These are phyloP conservation scores for Calcarius lapponicus DNA, from an alignment of 2,797 vertebrate genomes.

Conservation along the genomic window DNA sequence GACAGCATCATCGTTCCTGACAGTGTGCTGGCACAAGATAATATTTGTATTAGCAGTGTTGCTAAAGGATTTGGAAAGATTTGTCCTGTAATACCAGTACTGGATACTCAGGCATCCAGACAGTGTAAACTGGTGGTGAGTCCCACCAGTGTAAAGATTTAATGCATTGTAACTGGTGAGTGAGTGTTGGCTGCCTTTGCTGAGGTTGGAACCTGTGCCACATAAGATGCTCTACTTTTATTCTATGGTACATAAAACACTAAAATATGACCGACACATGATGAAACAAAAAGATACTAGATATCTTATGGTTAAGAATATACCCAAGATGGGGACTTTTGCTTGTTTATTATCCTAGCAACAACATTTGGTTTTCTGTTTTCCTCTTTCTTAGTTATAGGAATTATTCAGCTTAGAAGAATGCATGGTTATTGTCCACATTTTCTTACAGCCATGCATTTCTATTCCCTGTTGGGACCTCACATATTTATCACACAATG, in stretches of 20 bases:
- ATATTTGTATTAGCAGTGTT: not conserved
- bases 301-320: not conserved
- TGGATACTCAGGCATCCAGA: not conserved
- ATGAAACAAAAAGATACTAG: not conserved
- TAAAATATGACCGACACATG: not conserved
- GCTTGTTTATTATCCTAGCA: not conserved
- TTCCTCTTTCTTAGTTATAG: not conserved
- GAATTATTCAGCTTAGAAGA: not conserved
- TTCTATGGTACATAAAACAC: not conserved
- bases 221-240: not conserved
- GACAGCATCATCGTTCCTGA: not conserved
- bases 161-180: not conserved
- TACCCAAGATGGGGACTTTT: not conserved
- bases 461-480: not conserved
- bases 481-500: not conserved
- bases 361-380: not conserved
- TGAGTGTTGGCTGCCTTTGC: not conserved
- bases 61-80: slow-evolving; percentile 31
- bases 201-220: not conserved
- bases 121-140: not conserved
- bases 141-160: not conserved
- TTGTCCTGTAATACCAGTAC: not conserved
- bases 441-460: not conserved
- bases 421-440: not conserved
- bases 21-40: not conserved